phyloP scores from a whole-genome alignment of 2,113 vertebrate genomes.

The Callaeas wilsoni region DNA sequence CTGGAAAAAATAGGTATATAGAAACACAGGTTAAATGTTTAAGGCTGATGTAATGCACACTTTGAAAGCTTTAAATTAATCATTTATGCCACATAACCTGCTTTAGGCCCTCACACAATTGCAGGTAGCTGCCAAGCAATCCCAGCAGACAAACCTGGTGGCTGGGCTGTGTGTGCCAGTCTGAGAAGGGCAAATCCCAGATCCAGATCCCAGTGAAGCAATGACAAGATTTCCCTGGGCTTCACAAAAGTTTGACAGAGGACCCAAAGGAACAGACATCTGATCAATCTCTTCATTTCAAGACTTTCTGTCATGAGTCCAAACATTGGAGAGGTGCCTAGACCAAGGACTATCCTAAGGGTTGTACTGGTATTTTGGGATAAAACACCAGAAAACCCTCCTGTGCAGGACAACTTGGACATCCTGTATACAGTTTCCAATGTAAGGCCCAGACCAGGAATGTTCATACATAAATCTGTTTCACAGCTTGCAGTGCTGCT shows the following conservation, averaged over 20 bases:
- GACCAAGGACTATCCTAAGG: not conserved
- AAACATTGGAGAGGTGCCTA: accelerated
- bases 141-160: not conserved
- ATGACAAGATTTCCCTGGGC: not conserved
- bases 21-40: not conserved
- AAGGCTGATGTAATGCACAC: not conserved
- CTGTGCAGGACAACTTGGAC: not conserved
- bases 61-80: not conserved
- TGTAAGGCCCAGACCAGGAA: not conserved
- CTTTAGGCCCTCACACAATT: accelerated
- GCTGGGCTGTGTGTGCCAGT: too few relatives aligned
- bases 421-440: not conserved
- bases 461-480: not conserved
- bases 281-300: not conserved
- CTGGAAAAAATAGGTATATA: not conserved
- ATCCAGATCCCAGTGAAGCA: not conserved
- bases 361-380: not conserved
- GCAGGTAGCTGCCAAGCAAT: not conserved
- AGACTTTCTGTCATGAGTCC: not conserved
- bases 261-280: not conserved
- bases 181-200: not conserved
- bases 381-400: not conserved
- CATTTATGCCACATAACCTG: not conserved
- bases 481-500: not conserved
- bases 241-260: not conserved